These are phyloP conservation scores for Didymodactylos carnosus DNA, from an alignment of 2,888 invertebrate species.

Conservation along the genomic window DNA sequence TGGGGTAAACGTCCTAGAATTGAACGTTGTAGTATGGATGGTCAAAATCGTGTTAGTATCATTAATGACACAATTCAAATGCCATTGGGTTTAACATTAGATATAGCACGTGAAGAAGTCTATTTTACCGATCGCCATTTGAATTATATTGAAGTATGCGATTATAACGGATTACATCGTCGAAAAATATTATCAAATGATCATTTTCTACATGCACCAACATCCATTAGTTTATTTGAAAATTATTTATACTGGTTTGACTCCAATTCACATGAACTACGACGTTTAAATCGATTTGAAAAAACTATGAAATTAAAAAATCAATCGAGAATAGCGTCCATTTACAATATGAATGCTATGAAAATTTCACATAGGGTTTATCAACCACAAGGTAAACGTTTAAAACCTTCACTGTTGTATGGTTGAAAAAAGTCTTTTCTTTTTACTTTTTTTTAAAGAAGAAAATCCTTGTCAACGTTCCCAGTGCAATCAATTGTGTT, in stretches of 20 bases:
- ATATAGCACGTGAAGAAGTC: constrained; percentile 69
- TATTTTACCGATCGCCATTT: constrained; percentile 93
- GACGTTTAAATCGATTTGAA: constrained; percentile 61
- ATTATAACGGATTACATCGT: constrained; percentile 75
- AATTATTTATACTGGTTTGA: constrained; percentile 48
- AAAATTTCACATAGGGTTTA: constrained; percentile 82
- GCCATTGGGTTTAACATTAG: constrained; percentile 91
- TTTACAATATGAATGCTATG: constrained; percentile 36
- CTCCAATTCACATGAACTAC: constrained; percentile 48
- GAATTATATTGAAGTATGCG: constrained; percentile 89
- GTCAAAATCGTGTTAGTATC: constrained; percentile 58
- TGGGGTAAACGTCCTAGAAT: constrained; percentile 94
- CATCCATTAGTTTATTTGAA: constrained; percentile 40
- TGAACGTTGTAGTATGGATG: constrained; percentile 87
- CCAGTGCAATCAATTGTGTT: constrained; percentile 68
- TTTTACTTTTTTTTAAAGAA: constrained; percentile 19
- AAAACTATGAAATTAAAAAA: constrained; percentile 75
- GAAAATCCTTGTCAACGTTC: constrained; percentile 53
- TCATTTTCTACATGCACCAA: constrained; percentile 61
- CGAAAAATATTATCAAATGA: constrained; percentile 48
- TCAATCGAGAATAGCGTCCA: constrained; percentile 58
- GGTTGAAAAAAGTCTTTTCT: neutral
- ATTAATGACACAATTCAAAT: constrained; percentile 85
- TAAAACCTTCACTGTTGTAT: neutral
- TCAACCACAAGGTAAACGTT: constrained; percentile 47